Conservation (phyloP, 2,113 vertebrate genomes). For the Gadus macrocephalus region DNA sequence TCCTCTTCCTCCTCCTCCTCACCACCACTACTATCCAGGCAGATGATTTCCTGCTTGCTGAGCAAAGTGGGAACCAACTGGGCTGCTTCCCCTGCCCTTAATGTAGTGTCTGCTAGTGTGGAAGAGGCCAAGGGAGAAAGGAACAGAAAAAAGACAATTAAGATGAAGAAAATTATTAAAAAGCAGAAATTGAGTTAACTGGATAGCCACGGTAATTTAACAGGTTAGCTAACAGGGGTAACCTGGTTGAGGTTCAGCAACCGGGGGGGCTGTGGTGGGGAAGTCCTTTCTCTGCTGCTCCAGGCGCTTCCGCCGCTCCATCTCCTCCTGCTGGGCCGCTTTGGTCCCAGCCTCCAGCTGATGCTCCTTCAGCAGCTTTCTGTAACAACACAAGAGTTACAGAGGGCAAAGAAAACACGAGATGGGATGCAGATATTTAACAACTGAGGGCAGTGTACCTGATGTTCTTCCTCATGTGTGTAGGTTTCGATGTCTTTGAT, state of each 20-base stretch:
- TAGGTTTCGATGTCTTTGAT: constrained; percentile 83
- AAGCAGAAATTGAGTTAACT: background rate
- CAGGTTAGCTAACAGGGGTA: background rate
- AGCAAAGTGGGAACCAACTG: constrained; percentile 77
- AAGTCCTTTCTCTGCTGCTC: constrained; percentile 97
- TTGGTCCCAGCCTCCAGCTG: constrained; percentile 96
- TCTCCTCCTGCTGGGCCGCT: constrained; percentile 94
- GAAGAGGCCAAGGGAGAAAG: background rate
- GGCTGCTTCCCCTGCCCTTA: constrained; percentile 80
- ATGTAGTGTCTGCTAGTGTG: constrained; percentile 73
- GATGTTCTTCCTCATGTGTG: constrained; percentile 97
- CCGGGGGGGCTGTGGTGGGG: constrained; percentile 67
- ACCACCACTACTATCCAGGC: constrained; percentile 88
- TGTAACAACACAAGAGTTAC: constrained; percentile 42
- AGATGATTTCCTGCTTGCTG: constrained; percentile 89
- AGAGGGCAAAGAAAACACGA: constrained; percentile 4
- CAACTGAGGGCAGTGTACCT: constrained; percentile 66
- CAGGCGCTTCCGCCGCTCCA: constrained; percentile 91
- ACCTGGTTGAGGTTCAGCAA: constrained; percentile 55
- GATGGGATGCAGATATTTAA: background rate
- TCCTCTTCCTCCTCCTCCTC: constrained; percentile 53
- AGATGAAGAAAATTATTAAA: background rate
- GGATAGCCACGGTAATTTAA: background rate
- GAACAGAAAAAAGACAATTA: too few relatives aligned
- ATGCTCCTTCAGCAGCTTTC: constrained; percentile 94